Evolutionary conservation across 2,888 invertebrate genomes (phyloP).

Genomic region (Osedax fenrisi): DNA sequence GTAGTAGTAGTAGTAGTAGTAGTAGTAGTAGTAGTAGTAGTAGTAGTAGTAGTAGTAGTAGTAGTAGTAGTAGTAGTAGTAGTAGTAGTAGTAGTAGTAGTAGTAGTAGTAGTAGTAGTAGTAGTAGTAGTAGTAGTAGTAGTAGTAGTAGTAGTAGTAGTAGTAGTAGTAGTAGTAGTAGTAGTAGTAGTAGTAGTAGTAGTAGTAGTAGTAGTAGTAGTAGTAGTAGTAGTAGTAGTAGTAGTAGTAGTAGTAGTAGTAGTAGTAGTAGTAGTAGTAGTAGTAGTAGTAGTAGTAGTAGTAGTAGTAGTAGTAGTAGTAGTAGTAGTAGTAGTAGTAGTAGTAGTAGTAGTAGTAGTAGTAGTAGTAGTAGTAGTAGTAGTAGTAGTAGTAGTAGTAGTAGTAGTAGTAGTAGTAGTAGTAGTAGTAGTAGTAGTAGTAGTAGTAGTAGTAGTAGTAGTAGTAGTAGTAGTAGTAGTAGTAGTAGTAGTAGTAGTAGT

Average conservation of each 20-base stretch:
- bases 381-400: conserved; percentile 19
- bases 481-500: conserved; percentile 21
- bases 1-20: conserved; percentile 36
- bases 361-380: conserved; percentile 15
- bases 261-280: conserved; percentile 16
- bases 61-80: conserved; percentile 8
- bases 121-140: conserved; percentile 27
- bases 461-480: conserved; percentile 13
- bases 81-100: neutral
- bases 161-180: conserved; percentile 17
- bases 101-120: conserved; percentile 20
- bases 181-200: conserved; percentile 18
- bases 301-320: conserved; percentile 23
- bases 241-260: conserved; percentile 30
- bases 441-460: conserved; percentile 30
- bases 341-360: conserved; percentile 30
- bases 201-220: conserved; percentile 22
- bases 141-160: conserved; percentile 30
- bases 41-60: neutral
- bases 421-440: conserved; percentile 27
- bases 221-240: conserved; percentile 26
- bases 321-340: conserved; percentile 26
- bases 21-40: conserved; percentile 34
- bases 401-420: conserved; percentile 21
- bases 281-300: conserved; percentile 17